Conservation (phyloP, 2,888 invertebrate species). For the Thysanoteuthis rhombus region DNA sequence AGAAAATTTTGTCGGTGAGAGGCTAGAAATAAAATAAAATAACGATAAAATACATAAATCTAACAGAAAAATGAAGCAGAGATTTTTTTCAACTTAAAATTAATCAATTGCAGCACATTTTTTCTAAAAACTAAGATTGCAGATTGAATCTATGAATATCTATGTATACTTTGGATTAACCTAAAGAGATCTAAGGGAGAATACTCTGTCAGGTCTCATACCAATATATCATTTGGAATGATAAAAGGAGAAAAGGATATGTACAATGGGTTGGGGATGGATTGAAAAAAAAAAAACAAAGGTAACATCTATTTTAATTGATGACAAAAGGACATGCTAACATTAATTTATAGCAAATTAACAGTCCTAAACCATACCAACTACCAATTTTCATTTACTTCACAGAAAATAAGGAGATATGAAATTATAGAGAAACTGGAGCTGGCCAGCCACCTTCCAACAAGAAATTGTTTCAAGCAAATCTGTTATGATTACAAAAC, state of each 20-base stretch:
- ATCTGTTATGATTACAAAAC: not conserved
- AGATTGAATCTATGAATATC: too few relatives aligned
- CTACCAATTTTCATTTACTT: not conserved
- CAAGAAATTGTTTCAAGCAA: not conserved
- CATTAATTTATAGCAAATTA: not conserved
- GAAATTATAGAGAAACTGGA: not conserved
- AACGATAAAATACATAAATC: not conserved
- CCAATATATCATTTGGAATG: slow-evolving; percentile 12
- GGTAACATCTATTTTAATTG: not conserved
- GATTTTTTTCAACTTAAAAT: not conserved
- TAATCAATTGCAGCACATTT: not conserved
- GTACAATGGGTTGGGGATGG: not conserved
- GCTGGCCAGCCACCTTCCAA: not conserved
- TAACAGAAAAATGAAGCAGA: not conserved
- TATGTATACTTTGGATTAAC: not conserved
- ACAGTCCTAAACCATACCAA: not conserved
- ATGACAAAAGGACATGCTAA: not conserved
- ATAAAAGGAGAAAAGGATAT: not conserved
- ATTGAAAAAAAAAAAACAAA: not conserved
- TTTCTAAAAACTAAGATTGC: too few relatives aligned
- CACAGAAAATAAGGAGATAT: not conserved
- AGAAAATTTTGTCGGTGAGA: not conserved
- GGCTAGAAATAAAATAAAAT: not conserved
- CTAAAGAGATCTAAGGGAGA: too few relatives aligned
- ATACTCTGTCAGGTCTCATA: slow-evolving; percentile 12